Base-by-base conservation (phyloP, 2,797 vertebrate genomes). In the Philypnodon macrostomus region DNA sequence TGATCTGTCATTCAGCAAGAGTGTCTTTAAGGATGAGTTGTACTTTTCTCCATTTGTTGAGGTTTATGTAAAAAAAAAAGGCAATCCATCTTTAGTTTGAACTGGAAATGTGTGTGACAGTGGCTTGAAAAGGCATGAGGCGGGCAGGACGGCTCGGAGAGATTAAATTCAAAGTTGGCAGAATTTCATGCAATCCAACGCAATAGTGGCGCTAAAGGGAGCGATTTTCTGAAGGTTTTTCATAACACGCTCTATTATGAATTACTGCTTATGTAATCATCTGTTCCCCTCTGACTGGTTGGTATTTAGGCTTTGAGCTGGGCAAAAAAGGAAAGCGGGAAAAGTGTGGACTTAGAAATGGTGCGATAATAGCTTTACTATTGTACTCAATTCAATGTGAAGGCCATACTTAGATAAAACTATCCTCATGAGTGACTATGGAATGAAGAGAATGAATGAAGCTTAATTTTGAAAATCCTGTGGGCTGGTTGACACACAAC, bases 261-360 rank as follows among this genome's bases (percentile, higher is more conserved):
- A 77, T 80, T 62, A 37, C 50, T 48, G 52, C 59, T 80, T 84
- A 82, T 42, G 60, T 70, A 80, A 79, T 55, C 29, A 42, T 41
- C 58, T 42, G 44, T 58, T 62, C 39, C 27, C 15, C 42, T 59
- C 57, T 42, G 53, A 48, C 49, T 18, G 42, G 53, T 38, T 56
- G 74, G 51, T 55, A 55, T 71, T 62, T 21, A 17, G 52, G 46
- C 24, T 14, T 33, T 32, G 19, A 42, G 12, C 23, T 19, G 38
- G 1, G 4, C 19, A 41, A 33, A 39, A 44, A 39, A 36, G 46
- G 40, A 53, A 32, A n/a, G n/a, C n/a, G n/a, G n/a, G n/a, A n/a
- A n/a, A n/a, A n/a, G n/a, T n/a, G n/a, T n/a, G n/a, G n/a, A n/a
- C n/a, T n/a, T n/a, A n/a, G n/a, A n/a, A n/a, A n/a, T n/a, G n/a